These are phyloP conservation scores for Frankliniella intonsa DNA, from an alignment of 2,888 invertebrate species.

Conservation along the genomic window DNA sequence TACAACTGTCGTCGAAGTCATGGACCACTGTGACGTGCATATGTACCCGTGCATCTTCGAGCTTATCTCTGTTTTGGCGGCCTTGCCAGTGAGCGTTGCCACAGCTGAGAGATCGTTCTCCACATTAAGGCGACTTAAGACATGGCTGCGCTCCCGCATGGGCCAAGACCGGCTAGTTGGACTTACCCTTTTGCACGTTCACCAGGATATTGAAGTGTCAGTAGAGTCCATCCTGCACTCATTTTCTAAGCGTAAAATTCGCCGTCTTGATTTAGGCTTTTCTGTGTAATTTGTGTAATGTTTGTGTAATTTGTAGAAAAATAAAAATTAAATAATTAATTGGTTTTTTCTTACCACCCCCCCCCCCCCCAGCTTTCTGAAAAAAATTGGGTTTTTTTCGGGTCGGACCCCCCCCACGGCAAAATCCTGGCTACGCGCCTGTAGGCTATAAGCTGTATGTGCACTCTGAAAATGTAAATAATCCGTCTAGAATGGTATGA, in stretches of 20 bases:
- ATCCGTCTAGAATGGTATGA: too few species aligned
- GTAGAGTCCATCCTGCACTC: neutral
- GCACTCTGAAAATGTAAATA: too few species aligned
- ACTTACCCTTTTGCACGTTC: slow-evolving; percentile 27
- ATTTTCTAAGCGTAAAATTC: neutral
- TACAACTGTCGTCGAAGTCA: neutral
- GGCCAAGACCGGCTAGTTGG: slow-evolving; percentile 14
- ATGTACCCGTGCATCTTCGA: neutral
- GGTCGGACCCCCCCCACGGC: too few species aligned
- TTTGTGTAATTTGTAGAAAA: too few species aligned
- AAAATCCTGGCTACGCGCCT: too few species aligned
- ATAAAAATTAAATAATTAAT: too few species aligned
- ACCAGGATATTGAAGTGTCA: slow-evolving; percentile 8
- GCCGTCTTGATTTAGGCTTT: neutral
- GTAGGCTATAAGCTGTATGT: too few species aligned
- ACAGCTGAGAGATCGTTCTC: slow-evolving; percentile 27
- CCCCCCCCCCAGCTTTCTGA: too few species aligned
- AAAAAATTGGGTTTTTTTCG: too few species aligned
- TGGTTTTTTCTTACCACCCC: too few species aligned
- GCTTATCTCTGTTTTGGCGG: neutral
- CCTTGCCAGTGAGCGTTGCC: slow-evolving; percentile 23
- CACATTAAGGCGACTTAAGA: slow-evolving; percentile 17
- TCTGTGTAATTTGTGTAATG: too few species aligned
- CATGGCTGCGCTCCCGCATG: slow-evolving; percentile 27
- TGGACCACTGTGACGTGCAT: neutral